Evolutionary conservation across 2,888 invertebrate genomes (phyloP).

Genomic region (Pyrrhosoma nymphula): DNA sequence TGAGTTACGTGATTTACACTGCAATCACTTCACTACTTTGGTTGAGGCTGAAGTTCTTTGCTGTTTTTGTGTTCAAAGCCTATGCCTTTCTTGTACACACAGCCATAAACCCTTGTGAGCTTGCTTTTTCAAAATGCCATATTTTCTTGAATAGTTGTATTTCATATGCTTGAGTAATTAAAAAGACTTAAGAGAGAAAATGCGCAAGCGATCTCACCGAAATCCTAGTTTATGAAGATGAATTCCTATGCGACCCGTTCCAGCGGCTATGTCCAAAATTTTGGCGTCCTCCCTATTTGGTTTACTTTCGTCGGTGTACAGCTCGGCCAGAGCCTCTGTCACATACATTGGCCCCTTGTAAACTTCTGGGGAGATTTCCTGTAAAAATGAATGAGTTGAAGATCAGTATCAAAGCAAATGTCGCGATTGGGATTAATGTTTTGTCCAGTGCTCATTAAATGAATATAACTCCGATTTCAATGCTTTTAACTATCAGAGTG

Average conservation of each 20-base stretch:
- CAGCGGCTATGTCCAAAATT: constrained; percentile 75
- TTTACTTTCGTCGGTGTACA: constrained; percentile 68
- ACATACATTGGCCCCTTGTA: constrained; percentile 75
- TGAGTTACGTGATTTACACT: no score
- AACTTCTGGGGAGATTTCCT: constrained; percentile 69
- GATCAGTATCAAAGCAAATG: no score
- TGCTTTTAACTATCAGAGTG: no score
- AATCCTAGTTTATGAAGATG: constrained; percentile 67
- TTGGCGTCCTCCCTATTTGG: constrained; percentile 70
- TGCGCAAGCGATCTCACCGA: constrained; percentile 38
- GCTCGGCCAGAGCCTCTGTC: constrained; percentile 73
- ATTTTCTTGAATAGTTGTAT: no score
- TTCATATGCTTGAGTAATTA: no score
- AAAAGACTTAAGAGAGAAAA: no score
- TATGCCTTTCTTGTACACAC: no score
- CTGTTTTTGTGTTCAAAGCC: no score
- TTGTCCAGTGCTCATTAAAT: background rate
- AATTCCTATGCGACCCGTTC: constrained; percentile 75
- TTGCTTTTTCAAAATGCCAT: no score
- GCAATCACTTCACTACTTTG: no score
- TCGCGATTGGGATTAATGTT: background rate
- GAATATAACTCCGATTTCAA: background rate
- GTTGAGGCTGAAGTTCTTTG: no score
- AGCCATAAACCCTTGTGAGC: no score
- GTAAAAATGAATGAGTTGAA: background rate